A percentile compares a stretch with the other conserved stretches of the same genome.
phyloP scores from a whole-genome alignment of 1,140 invertebrate species.

The Chrysoperla carnea region DNA sequence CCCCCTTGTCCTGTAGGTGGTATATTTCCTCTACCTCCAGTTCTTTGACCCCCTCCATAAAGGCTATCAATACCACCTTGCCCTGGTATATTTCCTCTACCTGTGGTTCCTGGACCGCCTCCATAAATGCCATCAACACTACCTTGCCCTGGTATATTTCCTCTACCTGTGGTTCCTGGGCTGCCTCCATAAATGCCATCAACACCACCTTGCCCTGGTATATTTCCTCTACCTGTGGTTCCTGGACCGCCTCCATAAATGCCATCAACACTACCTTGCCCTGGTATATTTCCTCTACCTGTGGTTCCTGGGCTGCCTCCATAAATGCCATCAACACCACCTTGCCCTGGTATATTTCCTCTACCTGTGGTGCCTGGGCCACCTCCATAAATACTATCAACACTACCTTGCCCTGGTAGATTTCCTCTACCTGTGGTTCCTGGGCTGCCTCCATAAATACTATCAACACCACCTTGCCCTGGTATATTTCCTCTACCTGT shows the following conservation, averaged over 20 bases:
- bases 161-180: not conserved
- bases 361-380: constrained; percentile 2
- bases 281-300: not conserved
- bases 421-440: not conserved
- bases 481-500: not conserved
- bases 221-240: not conserved
- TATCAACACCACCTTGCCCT: constrained; percentile 2
- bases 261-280: constrained; percentile 1
- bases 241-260: constrained; percentile 4
- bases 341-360: constrained; percentile 6
- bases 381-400: constrained; percentile 3
- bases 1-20: constrained; percentile 3
- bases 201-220: constrained; percentile 2
- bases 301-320: constrained; percentile 3
- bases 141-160: constrained; percentile 4
- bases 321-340: constrained; percentile 1
- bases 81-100: constrained; percentile 4
- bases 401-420: constrained; percentile 4
- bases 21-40: constrained; percentile 1
- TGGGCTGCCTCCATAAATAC: constrained; percentile 1
- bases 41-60: constrained; percentile 2
- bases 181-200: not conserved
- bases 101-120: constrained; percentile 2
- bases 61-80: constrained; percentile 1
- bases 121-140: constrained; percentile 1